Conservation (phyloP, 2,888 invertebrate species). For the Empis stercorea region DNA sequence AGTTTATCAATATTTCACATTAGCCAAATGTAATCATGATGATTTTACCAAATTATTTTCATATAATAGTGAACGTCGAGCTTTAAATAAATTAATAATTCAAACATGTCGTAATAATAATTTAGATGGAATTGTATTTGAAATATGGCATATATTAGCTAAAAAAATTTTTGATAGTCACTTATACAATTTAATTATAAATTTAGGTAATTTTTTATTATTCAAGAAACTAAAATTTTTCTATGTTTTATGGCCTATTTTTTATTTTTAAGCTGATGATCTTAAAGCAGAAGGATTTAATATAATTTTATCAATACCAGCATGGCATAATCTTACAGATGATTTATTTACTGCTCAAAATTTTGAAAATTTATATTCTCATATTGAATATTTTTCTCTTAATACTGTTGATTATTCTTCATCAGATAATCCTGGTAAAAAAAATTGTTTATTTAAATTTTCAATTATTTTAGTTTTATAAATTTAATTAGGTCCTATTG, state of each 20-base stretch:
- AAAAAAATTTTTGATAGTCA: slow-evolving; percentile 44
- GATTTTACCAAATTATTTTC: slow-evolving; percentile 61
- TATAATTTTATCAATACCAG: slow-evolving; percentile 63
- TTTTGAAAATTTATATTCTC: slow-evolving; percentile 61
- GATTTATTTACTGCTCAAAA: slow-evolving; percentile 58
- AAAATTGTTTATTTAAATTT: not conserved
- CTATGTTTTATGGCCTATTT: no score
- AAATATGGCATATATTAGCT: slow-evolving; percentile 78
- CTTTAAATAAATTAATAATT: slow-evolving; percentile 54
- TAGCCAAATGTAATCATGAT: slow-evolving; percentile 47
- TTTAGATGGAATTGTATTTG: slow-evolving; percentile 83
- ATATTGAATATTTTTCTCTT: slow-evolving; percentile 74
- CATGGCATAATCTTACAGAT: slow-evolving; percentile 31
- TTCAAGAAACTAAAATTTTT: no score
- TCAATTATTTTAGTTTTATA: not conserved
- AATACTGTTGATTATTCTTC: slow-evolving; percentile 94
- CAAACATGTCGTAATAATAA: slow-evolving; percentile 58
- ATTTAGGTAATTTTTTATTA: slow-evolving; percentile 39
- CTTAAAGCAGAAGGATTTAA: slow-evolving; percentile 31
- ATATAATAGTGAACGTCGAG: slow-evolving; percentile 50
- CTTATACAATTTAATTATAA: slow-evolving; percentile 50
- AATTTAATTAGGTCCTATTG: slow-evolving; percentile 58
- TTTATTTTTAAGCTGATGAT: not conserved
- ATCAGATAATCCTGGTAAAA: slow-evolving; percentile 59
- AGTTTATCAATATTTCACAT: no score